Base-by-base conservation (phyloP, 2,797 vertebrate species). In the Pseudomugil gertrudae region DNA sequence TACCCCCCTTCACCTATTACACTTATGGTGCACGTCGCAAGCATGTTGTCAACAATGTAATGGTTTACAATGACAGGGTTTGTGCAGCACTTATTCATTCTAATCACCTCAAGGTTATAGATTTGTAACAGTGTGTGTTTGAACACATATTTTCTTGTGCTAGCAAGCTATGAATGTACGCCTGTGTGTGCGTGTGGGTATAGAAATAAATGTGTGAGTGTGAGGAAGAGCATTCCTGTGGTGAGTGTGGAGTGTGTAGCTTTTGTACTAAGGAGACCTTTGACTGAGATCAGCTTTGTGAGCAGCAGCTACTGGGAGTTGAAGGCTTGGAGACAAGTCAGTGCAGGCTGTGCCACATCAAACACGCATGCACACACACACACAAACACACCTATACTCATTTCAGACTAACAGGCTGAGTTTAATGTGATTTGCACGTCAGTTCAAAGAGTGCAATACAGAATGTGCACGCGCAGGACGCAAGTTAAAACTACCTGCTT, bases 301-400 rank as follows among this genome's bases (percentile, higher is more conserved):
- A 86, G 77, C 57, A 61, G 71, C 63, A 85, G 79, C 85, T 83
- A 89, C 84, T 10, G 63, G 76, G 75, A 74, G 81, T 82, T 86
- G 76, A 61, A 88, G 84, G 86, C 81, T 78, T 51, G 48, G 76
- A 76, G 83, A 89, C 92, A 92, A 92, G 93, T 92, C 83, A 68
- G 89, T 53, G 86, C 93, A 93, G 72, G 92, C 79, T 57, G 38
- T 50, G 61, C 83, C 83, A 89, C 80, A 82, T 84, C 71, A 58
- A 69, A 59, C 58, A 35, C 63, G 23, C 66, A 50, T 62, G 45
- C 47, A 59, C 64, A 57, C 73, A 63, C 62, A 63, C 55, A 68
- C 47, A 57, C 61, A 60, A 70, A 63, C 59, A 64, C 53, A 74
- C 67, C 26, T 38, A n/a, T 24, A 58, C 26, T 33, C 51, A 54